These are phyloP conservation scores for Polia nebulosa DNA, from an alignment of 2,888 invertebrate species.

Conservation along the genomic window DNA sequence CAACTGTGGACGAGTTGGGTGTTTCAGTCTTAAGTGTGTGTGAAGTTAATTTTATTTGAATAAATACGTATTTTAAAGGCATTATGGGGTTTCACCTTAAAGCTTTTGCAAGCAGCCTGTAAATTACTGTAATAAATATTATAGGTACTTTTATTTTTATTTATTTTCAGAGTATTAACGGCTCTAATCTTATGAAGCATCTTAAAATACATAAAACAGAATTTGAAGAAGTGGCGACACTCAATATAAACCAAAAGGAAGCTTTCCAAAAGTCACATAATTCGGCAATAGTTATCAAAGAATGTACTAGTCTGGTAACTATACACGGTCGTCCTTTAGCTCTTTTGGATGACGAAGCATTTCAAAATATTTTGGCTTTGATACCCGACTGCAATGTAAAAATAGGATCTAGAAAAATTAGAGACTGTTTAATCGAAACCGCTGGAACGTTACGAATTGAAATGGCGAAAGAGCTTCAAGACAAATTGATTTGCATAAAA, in stretches of 20 bases:
- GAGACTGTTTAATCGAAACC: constrained; percentile 4
- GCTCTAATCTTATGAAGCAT: no score
- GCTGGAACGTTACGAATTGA: not conserved
- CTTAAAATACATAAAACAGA: not conserved
- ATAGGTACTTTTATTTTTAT: no score
- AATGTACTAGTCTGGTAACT: constrained; percentile 1
- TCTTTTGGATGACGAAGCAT: constrained; percentile 1
- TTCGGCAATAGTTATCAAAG: not conserved
- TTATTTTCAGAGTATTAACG: no score
- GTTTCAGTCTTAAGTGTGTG: no score
- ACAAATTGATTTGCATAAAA: not conserved
- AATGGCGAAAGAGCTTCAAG: not conserved
- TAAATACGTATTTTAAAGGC: no score
- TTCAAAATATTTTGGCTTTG: not conserved
- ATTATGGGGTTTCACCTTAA: no score
- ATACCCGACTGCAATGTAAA: not conserved
- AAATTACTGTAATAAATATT: not conserved
- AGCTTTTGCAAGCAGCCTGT: no score
- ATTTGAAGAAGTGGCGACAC: constrained; percentile 3
- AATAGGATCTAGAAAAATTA: not conserved
- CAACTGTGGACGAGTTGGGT: no score
- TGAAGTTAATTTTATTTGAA: no score
- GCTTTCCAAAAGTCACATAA: not conserved
- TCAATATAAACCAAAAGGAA: constrained; percentile 1
- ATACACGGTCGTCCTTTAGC: not conserved